Percentiles rank a stretch among this genome's conserved stretches.
Conservation (phyloP, 2,797 vertebrate species). For the Heteromormyrus szaboi region DNA sequence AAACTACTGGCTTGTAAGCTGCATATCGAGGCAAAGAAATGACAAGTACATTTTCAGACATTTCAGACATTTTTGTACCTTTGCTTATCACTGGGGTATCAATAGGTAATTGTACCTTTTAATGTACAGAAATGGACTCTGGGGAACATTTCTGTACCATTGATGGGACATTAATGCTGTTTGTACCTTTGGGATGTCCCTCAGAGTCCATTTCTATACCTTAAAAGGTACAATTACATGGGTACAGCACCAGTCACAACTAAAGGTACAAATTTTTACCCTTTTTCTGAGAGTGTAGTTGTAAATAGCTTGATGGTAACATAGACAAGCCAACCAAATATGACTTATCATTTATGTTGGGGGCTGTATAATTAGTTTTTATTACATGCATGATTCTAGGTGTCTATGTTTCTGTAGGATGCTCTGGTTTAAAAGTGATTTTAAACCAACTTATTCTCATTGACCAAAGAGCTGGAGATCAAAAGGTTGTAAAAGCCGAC, state of each 20-base stretch:
- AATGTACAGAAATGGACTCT: neutral
- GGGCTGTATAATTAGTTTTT: neutral
- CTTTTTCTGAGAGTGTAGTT: neutral
- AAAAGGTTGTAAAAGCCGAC: neutral
- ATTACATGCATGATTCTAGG: neutral
- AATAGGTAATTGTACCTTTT: neutral
- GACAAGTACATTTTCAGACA: neutral
- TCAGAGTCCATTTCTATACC: neutral
- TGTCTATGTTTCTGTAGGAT: neutral
- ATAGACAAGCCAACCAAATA: neutral
- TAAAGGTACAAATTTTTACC: neutral
- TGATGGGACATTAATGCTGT: neutral
- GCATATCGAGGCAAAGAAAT: neutral
- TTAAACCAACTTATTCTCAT: neutral
- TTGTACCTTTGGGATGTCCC: neutral
- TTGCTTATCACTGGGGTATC: neutral
- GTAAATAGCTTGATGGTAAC: neutral
- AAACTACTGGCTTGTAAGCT: neutral
- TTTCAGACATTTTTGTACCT: neutral
- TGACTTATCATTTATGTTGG: neutral
- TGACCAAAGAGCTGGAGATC: neutral
- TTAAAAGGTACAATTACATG: neutral
- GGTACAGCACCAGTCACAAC: neutral
- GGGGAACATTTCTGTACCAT: neutral
- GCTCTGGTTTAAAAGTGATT: neutral